These are phyloP conservation scores for Benthochromis sp. DNA, from an alignment of 2,113 vertebrate species.

Conservation along the genomic window DNA sequence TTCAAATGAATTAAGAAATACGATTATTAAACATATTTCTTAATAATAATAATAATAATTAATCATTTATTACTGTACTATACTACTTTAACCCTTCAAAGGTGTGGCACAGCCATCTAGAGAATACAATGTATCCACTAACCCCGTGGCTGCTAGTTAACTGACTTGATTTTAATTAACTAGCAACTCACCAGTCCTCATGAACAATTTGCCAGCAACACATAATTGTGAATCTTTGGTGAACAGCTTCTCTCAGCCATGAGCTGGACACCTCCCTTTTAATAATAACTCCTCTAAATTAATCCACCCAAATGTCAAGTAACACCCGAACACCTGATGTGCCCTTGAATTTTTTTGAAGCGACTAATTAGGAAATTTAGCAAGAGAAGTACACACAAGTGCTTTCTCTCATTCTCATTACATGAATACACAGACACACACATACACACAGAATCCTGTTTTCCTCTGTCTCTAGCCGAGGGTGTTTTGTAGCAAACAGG, in stretches of 20 bases:
- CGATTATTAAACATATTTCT: neutral
- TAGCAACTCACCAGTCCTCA: neutral
- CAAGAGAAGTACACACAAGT: neutral
- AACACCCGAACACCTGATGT: neutral
- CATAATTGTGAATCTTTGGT: neutral
- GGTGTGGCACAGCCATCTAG: neutral
- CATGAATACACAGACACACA: neutral
- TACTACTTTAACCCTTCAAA: neutral
- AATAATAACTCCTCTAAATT: neutral
- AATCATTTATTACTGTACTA: neutral
- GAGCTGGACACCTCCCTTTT: neutral
- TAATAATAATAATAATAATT: neutral
- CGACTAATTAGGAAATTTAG: neutral
- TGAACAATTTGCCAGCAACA: neutral
- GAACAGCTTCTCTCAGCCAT: neutral
- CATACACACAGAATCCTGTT: neutral
- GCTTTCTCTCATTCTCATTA: neutral
- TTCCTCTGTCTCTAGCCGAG: neutral
- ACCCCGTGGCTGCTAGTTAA: neutral
- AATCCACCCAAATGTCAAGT: neutral
- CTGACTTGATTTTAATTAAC: neutral
- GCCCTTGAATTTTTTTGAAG: neutral
- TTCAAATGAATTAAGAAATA: neutral
- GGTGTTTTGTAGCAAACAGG: neutral
- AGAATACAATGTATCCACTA: neutral